A percentile compares a stretch with the other conserved stretches of the same genome.
These are phyloP conservation scores for Callinectes sapidus DNA, from an alignment of 2,888 invertebrate genomes.

Conservation along the genomic window DNA sequence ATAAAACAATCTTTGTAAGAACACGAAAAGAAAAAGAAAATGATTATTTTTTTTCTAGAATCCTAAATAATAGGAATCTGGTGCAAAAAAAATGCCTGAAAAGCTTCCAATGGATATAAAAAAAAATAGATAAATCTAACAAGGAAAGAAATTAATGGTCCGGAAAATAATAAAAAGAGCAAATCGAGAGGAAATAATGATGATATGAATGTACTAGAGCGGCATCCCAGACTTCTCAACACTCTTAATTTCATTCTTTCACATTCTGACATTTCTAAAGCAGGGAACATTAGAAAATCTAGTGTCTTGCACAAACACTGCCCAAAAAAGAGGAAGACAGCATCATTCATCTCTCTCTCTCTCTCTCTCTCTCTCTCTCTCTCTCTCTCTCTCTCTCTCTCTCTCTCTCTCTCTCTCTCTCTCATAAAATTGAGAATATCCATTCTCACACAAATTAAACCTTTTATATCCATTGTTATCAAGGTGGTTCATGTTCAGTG, in stretches of 20 bases:
- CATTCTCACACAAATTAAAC: not conserved
- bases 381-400: conserved; percentile 26
- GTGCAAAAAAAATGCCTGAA: too few relatives aligned
- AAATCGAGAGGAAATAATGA: not conserved
- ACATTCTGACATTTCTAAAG: not conserved
- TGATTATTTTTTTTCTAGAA: not conserved
- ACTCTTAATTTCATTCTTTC: not conserved
- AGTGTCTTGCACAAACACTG: not conserved
- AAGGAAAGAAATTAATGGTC: not conserved
- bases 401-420: conserved; percentile 31
- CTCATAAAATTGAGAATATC: not conserved
- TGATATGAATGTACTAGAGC: not conserved
- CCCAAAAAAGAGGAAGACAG: not conserved
- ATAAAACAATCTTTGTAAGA: too few relatives aligned
- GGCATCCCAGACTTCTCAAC: not conserved
- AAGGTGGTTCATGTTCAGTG: not conserved
- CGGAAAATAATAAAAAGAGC: not conserved
- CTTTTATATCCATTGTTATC: not conserved
- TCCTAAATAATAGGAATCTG: too few relatives aligned
- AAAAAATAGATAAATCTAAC: too few relatives aligned
- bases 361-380: conserved; percentile 38
- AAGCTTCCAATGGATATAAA: too few relatives aligned
- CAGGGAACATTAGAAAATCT: not conserved
- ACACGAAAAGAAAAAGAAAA: not conserved
- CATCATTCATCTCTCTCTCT: not conserved